Base-by-base conservation (phyloP, 1,140 invertebrate genomes). In the Sarcophaga peregrina region DNA sequence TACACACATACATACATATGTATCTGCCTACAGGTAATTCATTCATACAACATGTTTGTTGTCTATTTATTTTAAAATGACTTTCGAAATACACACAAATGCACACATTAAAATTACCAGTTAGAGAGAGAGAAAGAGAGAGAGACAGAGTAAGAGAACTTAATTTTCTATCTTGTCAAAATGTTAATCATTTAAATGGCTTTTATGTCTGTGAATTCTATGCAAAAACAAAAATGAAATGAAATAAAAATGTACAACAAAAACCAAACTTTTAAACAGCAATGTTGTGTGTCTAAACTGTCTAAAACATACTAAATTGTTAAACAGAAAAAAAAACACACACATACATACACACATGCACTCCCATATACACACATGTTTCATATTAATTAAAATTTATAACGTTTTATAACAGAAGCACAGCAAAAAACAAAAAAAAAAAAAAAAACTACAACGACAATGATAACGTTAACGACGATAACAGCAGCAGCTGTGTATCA, bases 271-370 rank as follows among this genome's bases (percentile, higher is more conserved):
- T 68, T 52, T 68, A 37, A 37, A 68, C 62, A 68, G 20, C 62
- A 68, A 68, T 68, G 17, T 68, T 68, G 62, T 68, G 62, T 68
- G 62, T 68, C 62, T 68, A 68, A 68, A 68, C 62, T 68, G 62
- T 68, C 62, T 68, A 68, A 68, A 68, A 25, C 62, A 68, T 68
- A 68, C 17, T 20, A 68, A 68, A 68, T 68, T 58, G 5, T 68
- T 68, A 68, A 68, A 37, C 25, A 37, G 25, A 37, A 37, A 37
- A 37, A 37, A 37, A 37, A 1, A 37, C n/a, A n/a, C n/a, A 37
- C 25, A 37, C 25, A 37, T 4, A 37, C 25, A 37, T 37, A 37
- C 25, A 37, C 25, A 4, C 25, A 37, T 37, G 4, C 17, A 68
- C 15, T n/a, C n/a, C n/a, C n/a, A n/a, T n/a, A 68, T 5, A 68